Percentiles rank a stretch among this genome's conserved stretches.
Evolutionary conservation across 2,888 invertebrate genomes (phyloP).

Genomic region (Zaprionus obscuricornis): DNA sequence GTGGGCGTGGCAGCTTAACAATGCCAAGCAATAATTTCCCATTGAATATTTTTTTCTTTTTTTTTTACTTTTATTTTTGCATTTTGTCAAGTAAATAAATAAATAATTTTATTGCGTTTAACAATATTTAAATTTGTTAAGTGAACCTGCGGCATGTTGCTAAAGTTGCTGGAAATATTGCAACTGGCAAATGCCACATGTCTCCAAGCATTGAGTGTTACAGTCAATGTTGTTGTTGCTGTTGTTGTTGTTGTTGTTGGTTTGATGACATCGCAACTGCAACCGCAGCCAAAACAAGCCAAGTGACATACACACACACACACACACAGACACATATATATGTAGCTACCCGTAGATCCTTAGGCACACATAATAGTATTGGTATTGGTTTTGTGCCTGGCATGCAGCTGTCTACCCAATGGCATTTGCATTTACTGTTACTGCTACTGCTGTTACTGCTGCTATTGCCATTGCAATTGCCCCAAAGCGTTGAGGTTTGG

Average conservation of each 20-base stretch:
- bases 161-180: constrained; percentile 14
- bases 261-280: constrained; percentile 32
- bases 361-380: constrained; percentile 8
- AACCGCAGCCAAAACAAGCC: constrained; percentile 66
- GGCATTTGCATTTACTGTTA: constrained; percentile 34
- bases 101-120: too few species aligned
- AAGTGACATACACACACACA: background rate
- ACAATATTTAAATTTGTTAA: background rate
- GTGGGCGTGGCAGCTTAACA: too few species aligned
- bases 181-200: constrained; percentile 29
- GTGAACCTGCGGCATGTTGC: background rate
- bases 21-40: too few species aligned
- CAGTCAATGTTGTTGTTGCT: constrained; percentile 36
- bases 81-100: too few species aligned
- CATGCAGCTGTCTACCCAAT: constrained; percentile 24
- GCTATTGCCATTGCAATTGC: constrained; percentile 8
- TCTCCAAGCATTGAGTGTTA: constrained; percentile 26
- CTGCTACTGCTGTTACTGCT: constrained; percentile 1
- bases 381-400: constrained; percentile 23
- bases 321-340: background rate
- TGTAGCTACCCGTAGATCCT: constrained; percentile 5
- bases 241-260: constrained; percentile 24
- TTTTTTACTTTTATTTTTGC: too few species aligned
- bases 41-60: too few species aligned
- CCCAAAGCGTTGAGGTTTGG: constrained; percentile 49